Base-by-base conservation (phyloP, 2,113 vertebrate genomes). In the Coryphaenoides rupestris region DNA sequence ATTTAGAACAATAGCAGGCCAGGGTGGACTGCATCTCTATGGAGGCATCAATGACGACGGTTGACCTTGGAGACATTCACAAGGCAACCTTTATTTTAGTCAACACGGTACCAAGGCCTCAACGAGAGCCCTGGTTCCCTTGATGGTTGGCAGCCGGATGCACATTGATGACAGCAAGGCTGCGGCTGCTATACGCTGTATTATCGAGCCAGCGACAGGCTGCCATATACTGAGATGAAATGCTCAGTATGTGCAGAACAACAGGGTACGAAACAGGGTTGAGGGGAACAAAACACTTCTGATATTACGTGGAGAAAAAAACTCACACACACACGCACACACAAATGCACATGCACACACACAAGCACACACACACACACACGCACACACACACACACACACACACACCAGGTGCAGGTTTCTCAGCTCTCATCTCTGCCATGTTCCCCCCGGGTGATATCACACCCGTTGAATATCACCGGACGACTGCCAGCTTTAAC, bases 391-490 rank as follows among this genome's bases (percentile, higher is more conserved):
- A 40, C 33, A 40, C 33, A 40, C 33, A 40, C 33, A 40, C 33
- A 40, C 33, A 40, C 62, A 58, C 26, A 70, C 55, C 74, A 72
- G 64, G 73, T 78, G 75, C 63, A 70, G 53, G 66, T 76, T 72
- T 85, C 78, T 73, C 73, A 23, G 76, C 71, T 83, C 73, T 61
- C 50, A 26, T 71, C 4, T 16, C 66, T 60, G 69, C 64, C 70
- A 61, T 53, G 73, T 73, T 69, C 68, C 65, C 67, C 68, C 62
- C n/a, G n/a, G n/a, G 60, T 65, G 69, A 80, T 69, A 68, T 76
- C 63, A 75, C 78, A 72, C 68, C 69, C 21, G 13, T 65, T 76
- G 58, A 62, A 75, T 69, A 71, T 85, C 73, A 82, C 71, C 33
- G 13, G 33, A 40, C 7, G 7, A 40, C 33, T 40, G 80, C 71